Evolutionary conservation across 2,888 invertebrate species (phyloP).

Genomic region (Lottia scabra): DNA sequence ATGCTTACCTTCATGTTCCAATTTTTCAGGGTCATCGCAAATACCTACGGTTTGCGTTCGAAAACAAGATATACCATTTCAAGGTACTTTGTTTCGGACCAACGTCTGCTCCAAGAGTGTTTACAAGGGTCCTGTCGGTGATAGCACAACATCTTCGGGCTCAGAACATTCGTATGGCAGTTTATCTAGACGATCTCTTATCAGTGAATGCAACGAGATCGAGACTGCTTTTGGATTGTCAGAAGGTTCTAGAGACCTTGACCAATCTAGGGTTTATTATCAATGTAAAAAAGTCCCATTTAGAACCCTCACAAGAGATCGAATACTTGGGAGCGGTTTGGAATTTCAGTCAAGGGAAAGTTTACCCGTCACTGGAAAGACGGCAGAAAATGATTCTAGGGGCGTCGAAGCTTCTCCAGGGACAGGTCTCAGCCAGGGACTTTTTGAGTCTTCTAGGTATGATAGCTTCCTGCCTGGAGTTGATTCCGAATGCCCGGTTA

Average conservation of each 20-base stretch:
- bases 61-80: neutral
- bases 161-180: constrained; percentile 22
- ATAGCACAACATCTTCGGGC: constrained; percentile 22
- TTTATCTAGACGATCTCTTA: constrained; percentile 35
- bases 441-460: neutral
- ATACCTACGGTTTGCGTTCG: neutral
- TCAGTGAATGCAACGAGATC: constrained; percentile 7
- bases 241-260: constrained; percentile 16
- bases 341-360: constrained; percentile 17
- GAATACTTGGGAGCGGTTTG: constrained; percentile 21
- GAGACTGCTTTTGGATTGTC: constrained; percentile 18
- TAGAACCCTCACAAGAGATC: constrained; percentile 21
- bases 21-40: no score
- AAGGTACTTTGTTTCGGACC: neutral
- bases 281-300: constrained; percentile 25
- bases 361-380: neutral
- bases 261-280: constrained; percentile 27
- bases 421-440: constrained; percentile 12
- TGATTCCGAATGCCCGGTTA: neutral
- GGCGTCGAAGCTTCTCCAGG: neutral
- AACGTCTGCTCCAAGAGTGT: constrained; percentile 16
- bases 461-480: neutral
- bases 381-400: neutral
- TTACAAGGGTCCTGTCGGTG: constrained; percentile 28
- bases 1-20: no score